Evolutionary conservation across 2,113 vertebrate species (phyloP).

Genomic region (Centropristis striata): DNA sequence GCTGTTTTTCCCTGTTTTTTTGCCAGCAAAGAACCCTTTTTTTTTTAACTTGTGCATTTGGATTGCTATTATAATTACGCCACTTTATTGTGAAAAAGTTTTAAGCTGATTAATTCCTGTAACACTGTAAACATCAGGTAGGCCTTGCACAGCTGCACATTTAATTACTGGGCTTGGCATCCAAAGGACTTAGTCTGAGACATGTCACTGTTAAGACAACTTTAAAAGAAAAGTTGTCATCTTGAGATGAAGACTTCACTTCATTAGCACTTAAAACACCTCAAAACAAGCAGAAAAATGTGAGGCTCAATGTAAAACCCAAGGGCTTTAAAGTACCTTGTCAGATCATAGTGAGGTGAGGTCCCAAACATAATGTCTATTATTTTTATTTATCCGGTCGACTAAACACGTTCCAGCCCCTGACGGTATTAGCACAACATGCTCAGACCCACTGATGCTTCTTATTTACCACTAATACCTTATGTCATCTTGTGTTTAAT

Average conservation of each 20-base stretch:
- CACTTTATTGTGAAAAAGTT: too few relatives aligned
- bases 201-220: neutral
- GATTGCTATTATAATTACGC: too few relatives aligned
- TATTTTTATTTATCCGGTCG: neutral
- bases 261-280: neutral
- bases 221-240: neutral
- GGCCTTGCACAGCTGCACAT: neutral
- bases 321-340: neutral
- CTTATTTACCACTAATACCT: constrained; percentile 41
- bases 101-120: too few relatives aligned
- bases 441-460: neutral
- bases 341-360: neutral
- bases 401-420: neutral
- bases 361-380: neutral
- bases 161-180: neutral
- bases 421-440: neutral
- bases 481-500: constrained; percentile 53
- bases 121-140: neutral
- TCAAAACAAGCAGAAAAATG: neutral
- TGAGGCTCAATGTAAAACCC: neutral
- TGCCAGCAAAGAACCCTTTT: too few relatives aligned
- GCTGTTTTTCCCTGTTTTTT: too few relatives aligned
- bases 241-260: neutral
- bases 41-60: too few relatives aligned
- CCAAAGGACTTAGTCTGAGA: neutral